Conservation (phyloP, 2,888 invertebrate species). For the Malthinus seriepunctatus region DNA sequence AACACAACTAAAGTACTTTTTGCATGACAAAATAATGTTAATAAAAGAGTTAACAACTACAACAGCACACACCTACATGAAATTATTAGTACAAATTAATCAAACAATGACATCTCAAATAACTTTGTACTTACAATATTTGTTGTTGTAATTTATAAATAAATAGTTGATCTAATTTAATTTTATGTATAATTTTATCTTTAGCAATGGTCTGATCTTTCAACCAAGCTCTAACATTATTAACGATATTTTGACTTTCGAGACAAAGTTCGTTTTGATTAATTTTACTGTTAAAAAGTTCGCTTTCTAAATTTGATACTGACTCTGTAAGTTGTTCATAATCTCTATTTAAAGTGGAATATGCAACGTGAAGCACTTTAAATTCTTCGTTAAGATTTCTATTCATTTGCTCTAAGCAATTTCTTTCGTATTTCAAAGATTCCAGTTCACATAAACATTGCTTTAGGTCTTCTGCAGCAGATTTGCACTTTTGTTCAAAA, state of each 20-base stretch:
- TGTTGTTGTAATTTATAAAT: constrained; percentile 43
- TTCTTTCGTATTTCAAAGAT: constrained; percentile 43
- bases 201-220: constrained; percentile 51
- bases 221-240: constrained; percentile 50
- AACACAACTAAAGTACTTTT: too few species aligned
- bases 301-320: constrained; percentile 45
- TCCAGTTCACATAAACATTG: constrained; percentile 40
- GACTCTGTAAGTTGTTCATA: constrained; percentile 43
- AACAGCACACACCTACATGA: too few species aligned
- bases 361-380: constrained; percentile 40
- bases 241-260: constrained; percentile 49
- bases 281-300: constrained; percentile 44
- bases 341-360: constrained; percentile 35
- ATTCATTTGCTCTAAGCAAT: constrained; percentile 41
- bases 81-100: too few species aligned
- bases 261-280: constrained; percentile 47
- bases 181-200: constrained; percentile 35
- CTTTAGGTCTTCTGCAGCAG: constrained; percentile 37
- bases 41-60: too few species aligned
- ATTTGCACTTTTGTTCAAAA: not conserved
- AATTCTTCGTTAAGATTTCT: constrained; percentile 43
- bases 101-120: not conserved
- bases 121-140: constrained; percentile 37
- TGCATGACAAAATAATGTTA: too few species aligned
- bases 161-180: constrained; percentile 40